These are phyloP conservation scores for Diacarnus erythraeanus DNA, from an alignment of 37 sponge, comb jelly and placozoan genomes.

Conservation along the genomic window DNA sequence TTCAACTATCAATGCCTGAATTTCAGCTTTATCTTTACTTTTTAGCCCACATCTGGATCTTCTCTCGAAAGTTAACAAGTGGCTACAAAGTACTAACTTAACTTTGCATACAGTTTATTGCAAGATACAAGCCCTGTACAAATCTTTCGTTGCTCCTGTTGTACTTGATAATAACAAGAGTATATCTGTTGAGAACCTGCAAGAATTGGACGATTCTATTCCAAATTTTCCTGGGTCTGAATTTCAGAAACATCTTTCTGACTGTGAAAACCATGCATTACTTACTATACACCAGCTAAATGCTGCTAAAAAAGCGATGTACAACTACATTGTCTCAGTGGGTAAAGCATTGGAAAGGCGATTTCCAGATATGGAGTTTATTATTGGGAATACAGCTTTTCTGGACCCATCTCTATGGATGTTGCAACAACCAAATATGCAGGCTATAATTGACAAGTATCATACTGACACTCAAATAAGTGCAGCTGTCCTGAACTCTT, in stretches of 20 bases:
- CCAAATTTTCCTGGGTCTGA: conserved; percentile 6
- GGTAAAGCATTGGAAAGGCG: neutral
- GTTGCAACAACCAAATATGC: conserved; percentile 11
- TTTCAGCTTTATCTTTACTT: neutral
- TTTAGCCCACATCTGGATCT: neutral
- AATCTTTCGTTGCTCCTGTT: neutral
- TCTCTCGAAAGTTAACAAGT: neutral
- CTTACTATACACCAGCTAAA: neutral
- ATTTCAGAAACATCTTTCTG: conserved; percentile 17
- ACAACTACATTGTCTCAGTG: neutral
- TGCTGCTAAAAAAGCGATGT: neutral
- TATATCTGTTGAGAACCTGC: neutral
- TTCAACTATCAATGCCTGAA: neutral
- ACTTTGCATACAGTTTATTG: conserved; percentile 17
- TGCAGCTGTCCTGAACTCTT: neutral
- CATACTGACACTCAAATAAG: neutral
- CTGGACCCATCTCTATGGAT: conserved; percentile 2
- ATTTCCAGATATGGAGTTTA: conserved; percentile 13
- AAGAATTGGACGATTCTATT: neutral
- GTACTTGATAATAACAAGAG: neutral
- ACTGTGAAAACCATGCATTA: conserved; percentile 1
- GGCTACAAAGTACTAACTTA: conserved; percentile 9
- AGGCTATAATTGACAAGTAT: neutral
- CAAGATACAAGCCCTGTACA: conserved; percentile 11
- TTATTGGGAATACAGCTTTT: conserved; percentile 7